Percentiles rank a stretch among this genome's conserved stretches.
Evolutionary conservation across 2,113 vertebrate genomes (phyloP).

Genomic region (Sinocyclocheilus anshuiensis): DNA sequence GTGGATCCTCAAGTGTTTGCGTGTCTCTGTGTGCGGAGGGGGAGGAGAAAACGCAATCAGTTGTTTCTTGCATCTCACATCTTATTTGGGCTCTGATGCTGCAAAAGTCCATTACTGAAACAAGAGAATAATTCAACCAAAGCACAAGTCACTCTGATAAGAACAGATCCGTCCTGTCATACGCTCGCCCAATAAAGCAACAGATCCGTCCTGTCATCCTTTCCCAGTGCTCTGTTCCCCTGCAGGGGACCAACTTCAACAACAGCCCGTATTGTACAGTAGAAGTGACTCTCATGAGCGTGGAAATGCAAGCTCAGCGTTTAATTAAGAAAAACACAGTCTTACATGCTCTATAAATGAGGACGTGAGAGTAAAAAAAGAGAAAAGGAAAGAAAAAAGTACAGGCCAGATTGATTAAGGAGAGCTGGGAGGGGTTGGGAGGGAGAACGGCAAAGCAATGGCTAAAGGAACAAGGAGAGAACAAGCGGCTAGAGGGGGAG

Average conservation of each 20-base stretch:
- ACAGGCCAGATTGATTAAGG: background rate
- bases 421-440: constrained; percentile 14
- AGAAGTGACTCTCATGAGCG: background rate
- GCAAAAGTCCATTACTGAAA: constrained; percentile 57
- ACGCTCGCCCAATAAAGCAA: constrained; percentile 12
- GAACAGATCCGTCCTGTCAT: constrained; percentile 41
- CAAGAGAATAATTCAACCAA: constrained; percentile 60
- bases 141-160: constrained; percentile 52
- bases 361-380: background rate
- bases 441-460: background rate
- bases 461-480: constrained; percentile 12
- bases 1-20: constrained; percentile 16
- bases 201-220: background rate
- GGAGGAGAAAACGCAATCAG: constrained; percentile 52
- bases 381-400: background rate
- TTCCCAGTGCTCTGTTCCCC: constrained; percentile 7
- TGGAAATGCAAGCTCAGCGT: constrained; percentile 25
- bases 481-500: background rate
- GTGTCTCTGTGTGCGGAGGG: constrained; percentile 12
- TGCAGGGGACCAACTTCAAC: background rate
- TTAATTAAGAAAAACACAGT: constrained; percentile 45
- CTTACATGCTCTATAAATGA: constrained; percentile 29
- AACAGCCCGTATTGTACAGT: background rate
- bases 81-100: constrained; percentile 56
- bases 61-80: constrained; percentile 54